Evolutionary conservation across 2,113 vertebrate genomes (phyloP), one percentile per base, ranked within the genome.

Genomic region (Dicrurus megarhynchus): DNA sequence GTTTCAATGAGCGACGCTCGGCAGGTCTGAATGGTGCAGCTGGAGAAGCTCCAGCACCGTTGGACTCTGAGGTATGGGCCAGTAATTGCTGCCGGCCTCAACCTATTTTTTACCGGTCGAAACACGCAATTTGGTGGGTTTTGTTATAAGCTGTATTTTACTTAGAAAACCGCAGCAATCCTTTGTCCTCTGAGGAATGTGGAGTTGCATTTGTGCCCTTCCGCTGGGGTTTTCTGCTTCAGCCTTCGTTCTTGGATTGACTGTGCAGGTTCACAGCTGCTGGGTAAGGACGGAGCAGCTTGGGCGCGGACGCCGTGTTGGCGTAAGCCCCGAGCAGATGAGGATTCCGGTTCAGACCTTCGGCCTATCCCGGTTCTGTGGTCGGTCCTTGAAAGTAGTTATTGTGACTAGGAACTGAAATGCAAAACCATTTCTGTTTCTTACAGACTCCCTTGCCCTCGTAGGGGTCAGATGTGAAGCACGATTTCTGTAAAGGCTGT

Each of bases 61-160:
- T 4, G 55, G 83, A 76, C 91, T 89, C 93, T 79, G 46, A 67
- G 87, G 93, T 79, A 80, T 4, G 93, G 96, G 90, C 87, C 87
- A 91, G 96, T 94, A 94, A 96, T 97, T 96, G 97, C 92, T 96
- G 96, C 93, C 7, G 69, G 95, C 91, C 97, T 92, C 93, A 37
- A 84, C 83, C 95, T 93, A 41, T 89, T 87, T 96, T 94, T 95
- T 91, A 89, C 95, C 90, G 91, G 96, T 96, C 95, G 60, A 87
- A 97, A 71, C 96, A 80, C 95, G 27, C 76, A 61, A 67, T 91
- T 91, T 94, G 56, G 56, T 60, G 92, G 20, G 89, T 93, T 92
- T 97, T 94, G 78, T 91, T 94, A 59, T 75, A 93, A 97, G 87
- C 97, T 94, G 11, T 97, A 53, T 92, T 97, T 98, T 94, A 79